phyloP scores from a whole-genome alignment of 2,888 invertebrate species.

The Mythimna ferrago region DNA sequence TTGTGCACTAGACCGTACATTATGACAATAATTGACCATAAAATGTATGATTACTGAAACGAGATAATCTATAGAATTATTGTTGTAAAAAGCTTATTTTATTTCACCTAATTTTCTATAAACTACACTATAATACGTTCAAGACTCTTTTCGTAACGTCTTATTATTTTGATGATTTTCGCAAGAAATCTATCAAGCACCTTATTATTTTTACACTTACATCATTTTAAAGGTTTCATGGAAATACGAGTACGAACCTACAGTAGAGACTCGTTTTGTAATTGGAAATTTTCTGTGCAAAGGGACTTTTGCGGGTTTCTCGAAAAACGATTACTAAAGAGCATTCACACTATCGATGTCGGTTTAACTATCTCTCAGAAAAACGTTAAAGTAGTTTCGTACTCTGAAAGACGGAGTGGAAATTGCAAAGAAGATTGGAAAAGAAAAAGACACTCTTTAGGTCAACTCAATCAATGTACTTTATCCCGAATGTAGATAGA shows the following conservation, averaged over 20 bases:
- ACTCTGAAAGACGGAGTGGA: conserved; percentile 2
- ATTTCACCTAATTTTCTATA: conserved; percentile 53
- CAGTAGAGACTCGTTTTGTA: neutral
- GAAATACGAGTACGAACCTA: conserved; percentile 5
- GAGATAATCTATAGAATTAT: conserved; percentile 58
- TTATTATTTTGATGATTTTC: conserved; percentile 25
- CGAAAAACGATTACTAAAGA: neutral
- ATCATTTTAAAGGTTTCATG: conserved; percentile 8
- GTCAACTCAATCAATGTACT: neutral
- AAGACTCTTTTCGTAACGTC: conserved; percentile 9
- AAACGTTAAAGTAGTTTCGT: neutral
- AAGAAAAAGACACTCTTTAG: neutral
- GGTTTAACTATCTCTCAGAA: conserved; percentile 4
- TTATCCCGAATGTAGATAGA: neutral
- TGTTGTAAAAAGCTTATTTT: conserved; percentile 47
- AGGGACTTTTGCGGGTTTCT: neutral
- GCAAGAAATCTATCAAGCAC: conserved; percentile 18
- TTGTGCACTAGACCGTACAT: conserved; percentile 29
- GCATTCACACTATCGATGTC: neutral
- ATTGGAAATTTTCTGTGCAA: neutral
- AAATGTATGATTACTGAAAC: conserved; percentile 60
- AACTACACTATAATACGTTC: conserved; percentile 21
- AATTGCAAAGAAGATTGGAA: neutral
- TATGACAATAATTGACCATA: conserved; percentile 52
- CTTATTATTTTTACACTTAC: conserved; percentile 9